These are phyloP conservation scores for Cyanistes caeruleus DNA, from an alignment of 2,113 vertebrate species.

Conservation along the genomic window DNA sequence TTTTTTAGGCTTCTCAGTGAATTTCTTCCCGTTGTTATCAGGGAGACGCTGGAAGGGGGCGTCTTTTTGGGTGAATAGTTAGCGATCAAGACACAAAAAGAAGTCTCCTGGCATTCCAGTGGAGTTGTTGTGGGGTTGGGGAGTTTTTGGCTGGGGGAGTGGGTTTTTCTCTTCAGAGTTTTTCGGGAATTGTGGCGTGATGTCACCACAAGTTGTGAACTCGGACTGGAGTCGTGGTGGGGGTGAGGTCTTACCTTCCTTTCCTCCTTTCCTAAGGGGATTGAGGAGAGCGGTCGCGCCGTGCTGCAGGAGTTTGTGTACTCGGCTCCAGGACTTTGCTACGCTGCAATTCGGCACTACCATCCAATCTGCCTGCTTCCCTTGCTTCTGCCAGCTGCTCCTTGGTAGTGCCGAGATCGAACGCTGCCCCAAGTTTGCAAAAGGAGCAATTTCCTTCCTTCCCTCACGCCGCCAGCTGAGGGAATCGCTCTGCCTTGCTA, in stretches of 20 bases:
- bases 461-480: not conserved
- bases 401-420: not conserved
- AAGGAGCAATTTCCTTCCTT: not conserved
- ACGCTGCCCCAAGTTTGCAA: not conserved
- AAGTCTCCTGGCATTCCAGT: not conserved
- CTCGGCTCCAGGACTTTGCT: not conserved
- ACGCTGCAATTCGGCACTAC: too few relatives aligned
- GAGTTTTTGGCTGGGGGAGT: not conserved
- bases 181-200: rapidly evolving
- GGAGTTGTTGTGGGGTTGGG: not conserved
- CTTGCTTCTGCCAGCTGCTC: not conserved
- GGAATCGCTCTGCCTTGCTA: rapidly evolving
- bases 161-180: not conserved
- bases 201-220: not conserved
- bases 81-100: not conserved
- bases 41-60: rapidly evolving
- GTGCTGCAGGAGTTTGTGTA: too few relatives aligned
- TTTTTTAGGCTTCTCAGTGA: not conserved
- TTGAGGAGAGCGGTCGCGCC: rapidly evolving
- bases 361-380: not conserved
- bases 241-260: not conserved
- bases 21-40: not conserved
- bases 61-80: not conserved
- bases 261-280: not conserved
- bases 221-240: not conserved